These are phyloP conservation scores for Megalops atlanticus DNA, from an alignment of 2,113 vertebrate genomes.

Conservation along the genomic window DNA sequence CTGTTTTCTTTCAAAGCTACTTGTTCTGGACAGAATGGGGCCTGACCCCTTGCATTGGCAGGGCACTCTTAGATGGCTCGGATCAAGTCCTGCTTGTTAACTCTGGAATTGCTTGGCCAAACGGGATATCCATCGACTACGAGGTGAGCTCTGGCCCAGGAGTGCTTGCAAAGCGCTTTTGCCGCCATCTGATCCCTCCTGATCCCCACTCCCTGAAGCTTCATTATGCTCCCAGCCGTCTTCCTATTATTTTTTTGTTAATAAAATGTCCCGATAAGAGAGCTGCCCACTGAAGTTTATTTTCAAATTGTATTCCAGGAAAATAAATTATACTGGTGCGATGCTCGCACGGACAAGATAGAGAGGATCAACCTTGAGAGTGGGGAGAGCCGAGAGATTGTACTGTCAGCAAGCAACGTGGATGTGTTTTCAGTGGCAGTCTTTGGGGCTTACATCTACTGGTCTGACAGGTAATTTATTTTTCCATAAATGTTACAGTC, in stretches of 20 bases:
- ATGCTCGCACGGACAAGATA: constrained; percentile 98
- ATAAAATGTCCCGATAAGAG: constrained; percentile 60
- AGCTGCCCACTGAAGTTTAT: constrained; percentile 61
- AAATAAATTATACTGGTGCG: constrained; percentile 99
- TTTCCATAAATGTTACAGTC: constrained; percentile 80
- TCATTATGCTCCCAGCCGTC: constrained; percentile 30
- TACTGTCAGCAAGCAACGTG: constrained; percentile 94
- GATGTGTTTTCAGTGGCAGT: constrained; percentile 97
- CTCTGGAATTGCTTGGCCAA: constrained; percentile 90
- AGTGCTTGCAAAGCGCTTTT: background rate
- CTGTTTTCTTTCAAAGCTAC: constrained; percentile 71
- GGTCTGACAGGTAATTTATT: constrained; percentile 99
- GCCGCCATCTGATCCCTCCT: constrained; percentile 8
- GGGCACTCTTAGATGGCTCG: constrained; percentile 89
- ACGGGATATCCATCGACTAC: constrained; percentile 95
- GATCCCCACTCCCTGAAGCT: constrained; percentile 22
- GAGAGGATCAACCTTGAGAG: constrained; percentile 99
- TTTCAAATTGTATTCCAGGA: constrained; percentile 88
- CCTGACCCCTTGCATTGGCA: constrained; percentile 90
- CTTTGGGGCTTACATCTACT: constrained; percentile 99
- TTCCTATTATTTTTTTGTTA: constrained; percentile 51
- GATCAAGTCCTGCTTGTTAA: constrained; percentile 89
- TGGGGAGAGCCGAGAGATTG: constrained; percentile 91
- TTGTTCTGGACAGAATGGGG: constrained; percentile 99
- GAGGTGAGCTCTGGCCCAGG: constrained; percentile 75